phyloP scores from a whole-genome alignment of 2,797 vertebrate species.

The Graptemys geographica region DNA sequence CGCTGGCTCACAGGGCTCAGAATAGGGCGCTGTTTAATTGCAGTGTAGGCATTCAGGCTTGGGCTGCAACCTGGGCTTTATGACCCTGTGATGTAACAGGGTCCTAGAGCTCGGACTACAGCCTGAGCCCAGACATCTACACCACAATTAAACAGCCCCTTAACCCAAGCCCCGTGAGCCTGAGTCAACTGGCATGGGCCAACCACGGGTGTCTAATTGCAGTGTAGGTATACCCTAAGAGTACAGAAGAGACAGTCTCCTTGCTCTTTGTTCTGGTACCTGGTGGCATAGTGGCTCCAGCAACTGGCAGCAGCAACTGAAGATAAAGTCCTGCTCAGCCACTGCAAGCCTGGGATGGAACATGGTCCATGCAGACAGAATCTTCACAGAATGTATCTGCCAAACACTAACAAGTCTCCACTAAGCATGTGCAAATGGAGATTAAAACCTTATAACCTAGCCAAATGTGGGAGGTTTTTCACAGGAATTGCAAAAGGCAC shows the following conservation, averaged over 20 bases:
- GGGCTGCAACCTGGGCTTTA: background rate
- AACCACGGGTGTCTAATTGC: background rate
- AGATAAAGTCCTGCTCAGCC: background rate
- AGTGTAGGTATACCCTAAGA: background rate
- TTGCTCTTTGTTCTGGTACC: background rate
- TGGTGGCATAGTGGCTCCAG: background rate
- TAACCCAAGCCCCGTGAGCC: background rate
- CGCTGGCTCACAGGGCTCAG: background rate
- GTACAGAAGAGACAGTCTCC: background rate
- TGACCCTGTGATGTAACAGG: background rate
- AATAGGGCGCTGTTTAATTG: background rate
- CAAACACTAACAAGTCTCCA: background rate
- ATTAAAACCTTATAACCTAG: background rate
- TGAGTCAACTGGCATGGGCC: background rate
- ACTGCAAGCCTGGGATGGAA: background rate
- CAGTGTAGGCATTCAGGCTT: background rate
- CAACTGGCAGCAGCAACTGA: background rate
- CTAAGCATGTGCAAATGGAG: background rate
- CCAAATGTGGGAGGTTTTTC: background rate
- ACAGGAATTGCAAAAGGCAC: background rate
- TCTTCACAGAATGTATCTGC: constrained; percentile 27
- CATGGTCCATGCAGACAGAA: background rate
- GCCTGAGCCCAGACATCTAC: background rate
- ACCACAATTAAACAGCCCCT: background rate
- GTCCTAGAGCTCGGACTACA: background rate